Base-by-base conservation (phyloP, 2,797 vertebrate genomes). In the Tarsius wallacei region DNA sequence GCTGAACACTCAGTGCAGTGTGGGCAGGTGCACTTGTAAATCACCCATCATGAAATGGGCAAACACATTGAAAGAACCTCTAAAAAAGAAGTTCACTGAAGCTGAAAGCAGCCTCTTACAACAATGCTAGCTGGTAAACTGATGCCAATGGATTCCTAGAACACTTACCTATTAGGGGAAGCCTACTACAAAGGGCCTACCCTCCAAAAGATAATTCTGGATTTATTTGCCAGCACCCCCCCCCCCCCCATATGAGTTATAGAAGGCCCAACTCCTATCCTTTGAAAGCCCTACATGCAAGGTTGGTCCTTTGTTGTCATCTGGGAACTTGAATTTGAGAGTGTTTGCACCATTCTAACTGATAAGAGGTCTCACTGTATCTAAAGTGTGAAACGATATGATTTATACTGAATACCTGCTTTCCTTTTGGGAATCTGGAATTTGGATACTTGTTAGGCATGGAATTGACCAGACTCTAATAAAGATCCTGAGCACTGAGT, bases 341-440 rank as follows among this genome's bases (percentile, higher is more conserved):
- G 66, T 85, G 17, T 89, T 70, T 11, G 42, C 22, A 51, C 13
- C 64, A 26, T 28, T 22, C 21, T 59, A 26, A 24, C 77, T 36
- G 19, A 19, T 6, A 36, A 74, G 42, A 90, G 26, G 51, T 84
- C 55, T 96, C 21, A 13, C 26, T 51, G 21, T 78, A 21, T 47
- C 71, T 68, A 16, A 21, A 33, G 19, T 84, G 57, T 77, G 63
- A 36, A 87, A 53, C 53, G 61, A 0, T 71, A 51, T 16, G 61
- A 17, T 51, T 90, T 81, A 26, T 73, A 12, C 49, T 36, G 64
- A 90, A 66, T 36, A 36, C 57, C 63, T 88, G 19, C 55, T 89
- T 94, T 86, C 26, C 33, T 93, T 95, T 74, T 73, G 77, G 68
- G 33, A 70, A 28, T 77, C 47, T 93, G 55, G 36, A 78, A 51